These are phyloP conservation scores for Pocillopora grandis DNA, from an alignment of 92 coral and sea anemone species.

Conservation along the genomic window DNA sequence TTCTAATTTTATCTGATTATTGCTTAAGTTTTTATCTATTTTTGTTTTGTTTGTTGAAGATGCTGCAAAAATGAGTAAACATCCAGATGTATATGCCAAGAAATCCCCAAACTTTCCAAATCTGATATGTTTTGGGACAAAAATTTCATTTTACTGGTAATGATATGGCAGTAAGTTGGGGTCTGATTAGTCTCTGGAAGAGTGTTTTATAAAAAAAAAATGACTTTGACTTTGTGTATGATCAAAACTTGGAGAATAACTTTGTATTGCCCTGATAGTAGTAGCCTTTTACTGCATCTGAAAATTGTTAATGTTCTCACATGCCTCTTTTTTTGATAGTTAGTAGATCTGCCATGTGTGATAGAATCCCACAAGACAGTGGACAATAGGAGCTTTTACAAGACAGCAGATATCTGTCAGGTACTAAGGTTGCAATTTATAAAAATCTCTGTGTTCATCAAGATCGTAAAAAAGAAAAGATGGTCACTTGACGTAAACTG, in stretches of 20 bases:
- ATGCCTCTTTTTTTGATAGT: slow-evolving; percentile 45
- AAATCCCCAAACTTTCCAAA: no score
- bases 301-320: background rate
- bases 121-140: no score
- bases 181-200: no score
- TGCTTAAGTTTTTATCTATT: background rate
- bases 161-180: no score
- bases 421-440: slow-evolving; percentile 1
- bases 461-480: background rate
- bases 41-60: background rate
- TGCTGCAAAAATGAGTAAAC: background rate
- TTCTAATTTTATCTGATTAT: background rate
- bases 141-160: no score
- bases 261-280: no score
- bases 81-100: background rate
- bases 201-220: no score
- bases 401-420: slow-evolving; percentile 98
- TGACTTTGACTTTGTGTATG: no score
- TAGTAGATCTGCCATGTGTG: slow-evolving; percentile 87
- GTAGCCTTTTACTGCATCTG: no score
- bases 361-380: slow-evolving; percentile 95
- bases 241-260: no score
- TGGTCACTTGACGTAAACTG: background rate
- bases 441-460: background rate
- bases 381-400: slow-evolving; percentile 92